These are phyloP conservation scores for Pollenia angustigena DNA, from an alignment of 2,888 invertebrate species.

Conservation along the genomic window DNA sequence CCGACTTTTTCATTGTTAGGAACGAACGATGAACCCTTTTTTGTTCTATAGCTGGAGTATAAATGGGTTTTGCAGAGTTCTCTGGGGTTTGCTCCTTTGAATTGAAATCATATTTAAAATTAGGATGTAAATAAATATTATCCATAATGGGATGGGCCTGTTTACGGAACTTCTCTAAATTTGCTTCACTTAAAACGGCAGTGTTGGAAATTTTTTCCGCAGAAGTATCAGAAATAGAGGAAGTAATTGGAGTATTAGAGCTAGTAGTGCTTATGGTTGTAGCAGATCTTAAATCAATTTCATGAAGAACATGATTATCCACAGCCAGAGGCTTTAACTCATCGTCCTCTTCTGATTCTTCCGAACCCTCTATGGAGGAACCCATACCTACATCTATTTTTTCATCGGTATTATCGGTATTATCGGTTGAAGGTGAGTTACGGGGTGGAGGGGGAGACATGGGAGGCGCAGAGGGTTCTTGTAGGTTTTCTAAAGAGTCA, in stretches of 20 bases:
- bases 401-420: slow-evolving; percentile 78
- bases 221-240: not conserved
- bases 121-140: slow-evolving; percentile 81
- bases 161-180: slow-evolving; percentile 81
- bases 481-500: slow-evolving; percentile 65
- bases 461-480: slow-evolving; percentile 76
- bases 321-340: slow-evolving; percentile 83
- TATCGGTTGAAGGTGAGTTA: slow-evolving; percentile 75
- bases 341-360: slow-evolving; percentile 83
- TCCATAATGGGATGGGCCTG: slow-evolving; percentile 77
- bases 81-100: slow-evolving; percentile 50
- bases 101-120: slow-evolving; percentile 77
- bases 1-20: slow-evolving; percentile 78
- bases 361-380: slow-evolving; percentile 80
- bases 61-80: slow-evolving; percentile 15
- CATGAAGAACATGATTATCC: slow-evolving; percentile 82
- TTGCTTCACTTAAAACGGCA: slow-evolving; percentile 80
- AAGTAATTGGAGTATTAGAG: not conserved
- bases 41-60: slow-evolving; percentile 77
- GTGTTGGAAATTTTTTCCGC: slow-evolving; percentile 17
- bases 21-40: slow-evolving; percentile 80
- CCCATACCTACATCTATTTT: slow-evolving; percentile 81
- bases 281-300: slow-evolving; percentile 76
- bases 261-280: not conserved
- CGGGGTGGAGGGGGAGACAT: slow-evolving; percentile 75